A percentile compares a stretch with the other conserved stretches of the same genome.
Conservation (phyloP, 1,140 invertebrate genomes). For the Contarinia nasturtii region DNA sequence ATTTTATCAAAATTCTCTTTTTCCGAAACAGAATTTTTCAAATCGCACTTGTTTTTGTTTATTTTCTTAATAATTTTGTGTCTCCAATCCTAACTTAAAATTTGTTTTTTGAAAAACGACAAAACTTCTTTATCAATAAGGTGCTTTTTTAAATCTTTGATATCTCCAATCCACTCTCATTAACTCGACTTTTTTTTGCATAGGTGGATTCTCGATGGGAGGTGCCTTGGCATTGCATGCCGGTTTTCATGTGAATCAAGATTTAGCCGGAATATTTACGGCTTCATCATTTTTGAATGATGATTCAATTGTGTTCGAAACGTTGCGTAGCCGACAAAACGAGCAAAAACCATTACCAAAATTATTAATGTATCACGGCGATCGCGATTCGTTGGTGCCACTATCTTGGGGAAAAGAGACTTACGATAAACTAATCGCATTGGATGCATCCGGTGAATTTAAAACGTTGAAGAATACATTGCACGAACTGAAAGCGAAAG, state of each 20-base stretch:
- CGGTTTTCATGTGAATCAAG: slow-evolving; percentile 35
- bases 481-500: slow-evolving; percentile 31
- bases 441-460: slow-evolving; percentile 30
- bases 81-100: too few species aligned
- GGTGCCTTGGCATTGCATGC: slow-evolving; percentile 45
- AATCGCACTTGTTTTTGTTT: too few species aligned
- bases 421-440: slow-evolving; percentile 24
- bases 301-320: slow-evolving; percentile 39
- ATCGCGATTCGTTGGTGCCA: slow-evolving; percentile 32
- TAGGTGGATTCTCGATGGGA: slow-evolving; percentile 63
- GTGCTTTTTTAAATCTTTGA: too few species aligned
- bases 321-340: slow-evolving; percentile 11
- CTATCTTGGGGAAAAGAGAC: slow-evolving; percentile 31
- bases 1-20: too few species aligned
- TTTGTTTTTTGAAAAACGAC: too few species aligned
- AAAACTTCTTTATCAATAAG: too few species aligned
- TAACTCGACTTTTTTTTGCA: too few species aligned
- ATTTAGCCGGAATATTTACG: slow-evolving; percentile 44
- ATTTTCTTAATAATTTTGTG: too few species aligned
- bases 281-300: slow-evolving; percentile 53
- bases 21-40: too few species aligned
- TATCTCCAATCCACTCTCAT: too few species aligned
- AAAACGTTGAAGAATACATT: slow-evolving; percentile 24
- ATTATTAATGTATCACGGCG: slow-evolving; percentile 28
- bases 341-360: slow-evolving; percentile 14